These are phyloP conservation scores for Schizopygopsis malacanthus DNA, from an alignment of 2,797 vertebrate genomes.

Conservation along the genomic window DNA sequence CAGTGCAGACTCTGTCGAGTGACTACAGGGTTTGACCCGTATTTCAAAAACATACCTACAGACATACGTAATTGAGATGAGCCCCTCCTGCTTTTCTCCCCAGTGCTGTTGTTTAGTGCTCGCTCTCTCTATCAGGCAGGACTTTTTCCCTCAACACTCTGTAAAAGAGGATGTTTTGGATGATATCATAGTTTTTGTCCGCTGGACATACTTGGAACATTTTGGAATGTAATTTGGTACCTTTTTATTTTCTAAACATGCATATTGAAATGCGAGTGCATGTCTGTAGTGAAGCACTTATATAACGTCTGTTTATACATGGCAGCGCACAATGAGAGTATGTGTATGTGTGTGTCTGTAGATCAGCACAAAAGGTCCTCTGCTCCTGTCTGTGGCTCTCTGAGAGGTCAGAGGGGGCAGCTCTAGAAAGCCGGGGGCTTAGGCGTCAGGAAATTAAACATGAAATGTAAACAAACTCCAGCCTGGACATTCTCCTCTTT, in stretches of 20 bases:
- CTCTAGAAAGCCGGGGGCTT: conserved; percentile 84
- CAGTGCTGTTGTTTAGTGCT: conserved; percentile 29
- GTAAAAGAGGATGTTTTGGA: neutral
- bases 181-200: conserved; percentile 16
- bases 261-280: neutral
- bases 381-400: conserved; percentile 61
- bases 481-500: conserved; percentile 82
- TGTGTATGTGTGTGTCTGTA: neutral
- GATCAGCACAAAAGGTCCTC: conserved; percentile 36
- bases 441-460: conserved; percentile 97
- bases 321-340: neutral
- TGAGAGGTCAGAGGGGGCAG: conserved; percentile 73
- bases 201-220: neutral
- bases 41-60: conserved; percentile 75
- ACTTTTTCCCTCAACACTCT: neutral
- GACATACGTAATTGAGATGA: conserved; percentile 78
- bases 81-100: conserved; percentile 67
- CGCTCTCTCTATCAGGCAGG: conserved; percentile 16
- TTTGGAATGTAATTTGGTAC: neutral
- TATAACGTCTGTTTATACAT: conserved; percentile 7
- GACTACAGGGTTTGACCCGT: conserved; percentile 76
- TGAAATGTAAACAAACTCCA: conserved; percentile 93
- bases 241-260: neutral
- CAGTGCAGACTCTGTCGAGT: conserved; percentile 74
- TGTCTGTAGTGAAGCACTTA: neutral